phyloP scores from a whole-genome alignment of 2,888 invertebrate species.

The Eristalis tenax region DNA sequence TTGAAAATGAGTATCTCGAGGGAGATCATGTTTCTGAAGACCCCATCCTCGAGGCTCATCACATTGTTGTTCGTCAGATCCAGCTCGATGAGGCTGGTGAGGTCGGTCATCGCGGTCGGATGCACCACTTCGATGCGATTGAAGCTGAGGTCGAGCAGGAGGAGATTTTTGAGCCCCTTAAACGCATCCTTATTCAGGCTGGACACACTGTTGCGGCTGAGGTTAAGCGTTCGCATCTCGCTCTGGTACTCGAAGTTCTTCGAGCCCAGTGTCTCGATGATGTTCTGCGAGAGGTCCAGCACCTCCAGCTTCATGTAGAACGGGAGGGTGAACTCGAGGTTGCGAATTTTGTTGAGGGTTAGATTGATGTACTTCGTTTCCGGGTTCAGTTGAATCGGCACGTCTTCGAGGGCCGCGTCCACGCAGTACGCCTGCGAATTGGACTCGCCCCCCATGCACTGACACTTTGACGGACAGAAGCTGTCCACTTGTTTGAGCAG shows the following conservation, averaged over 20 bases:
- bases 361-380: constrained; percentile 91
- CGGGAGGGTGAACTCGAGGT: constrained; percentile 88
- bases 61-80: constrained; percentile 90
- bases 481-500: constrained; percentile 82
- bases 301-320: constrained; percentile 91
- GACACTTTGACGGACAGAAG: constrained; percentile 90
- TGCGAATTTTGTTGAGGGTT: constrained; percentile 90
- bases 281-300: constrained; percentile 92
- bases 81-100: constrained; percentile 87
- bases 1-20: constrained; percentile 88
- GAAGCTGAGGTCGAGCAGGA: constrained; percentile 87
- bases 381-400: constrained; percentile 94
- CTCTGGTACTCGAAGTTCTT: constrained; percentile 91
- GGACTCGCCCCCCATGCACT: constrained; percentile 87
- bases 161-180: constrained; percentile 86
- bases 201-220: constrained; percentile 89
- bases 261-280: constrained; percentile 89
- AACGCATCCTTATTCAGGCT: constrained; percentile 89
- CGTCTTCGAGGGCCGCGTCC: constrained; percentile 90
- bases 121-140: constrained; percentile 90
- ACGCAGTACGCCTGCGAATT: constrained; percentile 89
- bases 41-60: constrained; percentile 87
- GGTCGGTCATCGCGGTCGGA: constrained; percentile 89
- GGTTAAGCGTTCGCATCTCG: constrained; percentile 88
- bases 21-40: constrained; percentile 87